A percentile compares a stretch with the other conserved stretches of the same genome.
These are phyloP conservation scores for Salvelinus namaycush DNA, from an alignment of 2,113 vertebrate species.

Conservation along the genomic window DNA sequence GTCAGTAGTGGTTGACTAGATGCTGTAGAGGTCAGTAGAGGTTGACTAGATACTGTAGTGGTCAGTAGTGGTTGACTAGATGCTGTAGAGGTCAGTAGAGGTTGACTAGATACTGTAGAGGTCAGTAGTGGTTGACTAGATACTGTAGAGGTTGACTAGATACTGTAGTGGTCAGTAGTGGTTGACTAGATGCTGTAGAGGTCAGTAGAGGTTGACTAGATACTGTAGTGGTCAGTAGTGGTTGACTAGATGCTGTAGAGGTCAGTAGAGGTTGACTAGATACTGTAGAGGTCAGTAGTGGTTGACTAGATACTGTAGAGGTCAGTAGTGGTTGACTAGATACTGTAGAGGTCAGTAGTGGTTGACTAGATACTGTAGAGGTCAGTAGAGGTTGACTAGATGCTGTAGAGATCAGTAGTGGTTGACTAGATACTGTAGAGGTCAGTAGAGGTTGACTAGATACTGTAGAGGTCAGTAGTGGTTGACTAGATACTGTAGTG, in stretches of 20 bases:
- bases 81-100: not conserved
- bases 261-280: not conserved
- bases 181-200: too few species aligned
- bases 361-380: not conserved
- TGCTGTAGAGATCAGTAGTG: too few species aligned
- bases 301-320: too few species aligned
- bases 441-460: too few species aligned
- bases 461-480: too few species aligned
- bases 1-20: not conserved
- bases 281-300: not conserved
- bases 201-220: not conserved
- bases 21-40: not conserved
- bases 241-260: too few species aligned
- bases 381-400: too few species aligned
- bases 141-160: not conserved
- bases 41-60: not conserved
- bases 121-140: not conserved
- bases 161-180: not conserved
- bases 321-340: too few species aligned
- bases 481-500: too few species aligned
- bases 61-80: too few species aligned
- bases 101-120: too few species aligned
- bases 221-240: not conserved
- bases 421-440: not conserved
- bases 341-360: too few species aligned